Percentiles rank a stretch among this genome's conserved stretches.
phyloP scores from a whole-genome alignment of 2,888 invertebrate species.

The Platycheirus albimanus region DNA sequence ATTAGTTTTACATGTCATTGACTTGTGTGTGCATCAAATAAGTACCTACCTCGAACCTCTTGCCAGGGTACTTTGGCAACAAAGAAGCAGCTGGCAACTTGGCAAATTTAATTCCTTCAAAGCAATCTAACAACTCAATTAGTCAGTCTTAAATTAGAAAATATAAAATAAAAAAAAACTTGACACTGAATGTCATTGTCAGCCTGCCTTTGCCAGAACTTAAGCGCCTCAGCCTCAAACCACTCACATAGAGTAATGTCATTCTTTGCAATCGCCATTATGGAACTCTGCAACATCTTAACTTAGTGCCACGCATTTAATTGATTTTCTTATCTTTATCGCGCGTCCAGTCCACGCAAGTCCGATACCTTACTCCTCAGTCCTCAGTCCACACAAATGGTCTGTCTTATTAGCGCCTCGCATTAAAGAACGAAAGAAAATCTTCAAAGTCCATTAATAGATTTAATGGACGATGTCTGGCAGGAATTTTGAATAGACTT shows the following conservation, averaged over 20 bases:
- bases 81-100: background rate
- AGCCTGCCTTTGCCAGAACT: slow-evolving; percentile 1
- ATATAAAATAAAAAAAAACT: slow-evolving; percentile 9
- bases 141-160: slow-evolving; percentile 5
- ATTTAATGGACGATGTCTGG: slow-evolving; percentile 49
- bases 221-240: slow-evolving; percentile 5
- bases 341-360: slow-evolving; percentile 48
- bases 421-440: background rate
- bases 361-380: slow-evolving; percentile 41
- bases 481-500: slow-evolving; percentile 25
- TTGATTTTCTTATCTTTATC: slow-evolving; percentile 71
- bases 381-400: no score
- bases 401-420: slow-evolving; percentile 28
- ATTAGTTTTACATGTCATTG: background rate
- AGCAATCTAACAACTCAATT: slow-evolving; percentile 8
- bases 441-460: slow-evolving; percentile 37
- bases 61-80: background rate
- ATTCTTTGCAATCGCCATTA: slow-evolving; percentile 11
- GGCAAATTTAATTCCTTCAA: background rate
- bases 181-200: slow-evolving; percentile 67
- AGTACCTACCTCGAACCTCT: no score
- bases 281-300: slow-evolving; percentile 35
- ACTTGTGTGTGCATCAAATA: no score
- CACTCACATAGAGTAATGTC: slow-evolving; percentile 13
- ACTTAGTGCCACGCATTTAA: slow-evolving; percentile 55